A percentile compares a stretch with the other conserved stretches of the same genome.
phyloP scores from a whole-genome alignment of 2,797 vertebrate genomes.

The Onychomys leucogaster region DNA sequence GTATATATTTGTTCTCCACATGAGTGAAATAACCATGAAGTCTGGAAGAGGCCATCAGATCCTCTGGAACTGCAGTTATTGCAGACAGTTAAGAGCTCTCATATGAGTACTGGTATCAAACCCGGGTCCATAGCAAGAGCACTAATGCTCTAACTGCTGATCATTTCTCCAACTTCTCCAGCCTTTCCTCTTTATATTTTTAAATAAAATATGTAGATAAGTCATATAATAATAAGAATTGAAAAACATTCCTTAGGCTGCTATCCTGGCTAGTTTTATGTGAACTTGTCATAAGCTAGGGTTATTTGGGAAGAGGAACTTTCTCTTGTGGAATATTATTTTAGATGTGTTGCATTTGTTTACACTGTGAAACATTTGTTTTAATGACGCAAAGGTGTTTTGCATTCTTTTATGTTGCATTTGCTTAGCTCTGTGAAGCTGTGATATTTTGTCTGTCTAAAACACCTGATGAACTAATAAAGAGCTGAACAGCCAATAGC shows the following conservation, averaged over 20 bases:
- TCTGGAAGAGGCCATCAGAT: background rate
- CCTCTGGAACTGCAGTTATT: background rate
- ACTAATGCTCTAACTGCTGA: background rate
- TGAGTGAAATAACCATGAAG: background rate
- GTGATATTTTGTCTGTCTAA: too few relatives aligned
- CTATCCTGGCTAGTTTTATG: background rate
- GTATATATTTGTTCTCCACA: background rate
- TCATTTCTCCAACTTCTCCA: background rate
- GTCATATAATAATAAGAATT: background rate
- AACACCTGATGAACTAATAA: too few relatives aligned
- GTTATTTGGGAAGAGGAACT: background rate
- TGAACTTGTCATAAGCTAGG: background rate
- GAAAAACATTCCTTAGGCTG: background rate
- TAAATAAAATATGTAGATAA: background rate
- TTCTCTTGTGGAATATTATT: too few relatives aligned
- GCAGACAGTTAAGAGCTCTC: background rate
- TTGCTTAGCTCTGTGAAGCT: too few relatives aligned
- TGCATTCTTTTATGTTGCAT: too few relatives aligned
- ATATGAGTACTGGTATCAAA: background rate
- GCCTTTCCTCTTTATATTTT: background rate
- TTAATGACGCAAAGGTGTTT: too few relatives aligned
- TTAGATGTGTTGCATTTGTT: too few relatives aligned
- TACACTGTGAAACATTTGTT: too few relatives aligned
- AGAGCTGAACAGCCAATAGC: too few relatives aligned
- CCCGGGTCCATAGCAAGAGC: background rate